Evolutionary conservation across 2,113 vertebrate species (phyloP).

Genomic region (Hydrochoerus hydrochaeris): DNA sequence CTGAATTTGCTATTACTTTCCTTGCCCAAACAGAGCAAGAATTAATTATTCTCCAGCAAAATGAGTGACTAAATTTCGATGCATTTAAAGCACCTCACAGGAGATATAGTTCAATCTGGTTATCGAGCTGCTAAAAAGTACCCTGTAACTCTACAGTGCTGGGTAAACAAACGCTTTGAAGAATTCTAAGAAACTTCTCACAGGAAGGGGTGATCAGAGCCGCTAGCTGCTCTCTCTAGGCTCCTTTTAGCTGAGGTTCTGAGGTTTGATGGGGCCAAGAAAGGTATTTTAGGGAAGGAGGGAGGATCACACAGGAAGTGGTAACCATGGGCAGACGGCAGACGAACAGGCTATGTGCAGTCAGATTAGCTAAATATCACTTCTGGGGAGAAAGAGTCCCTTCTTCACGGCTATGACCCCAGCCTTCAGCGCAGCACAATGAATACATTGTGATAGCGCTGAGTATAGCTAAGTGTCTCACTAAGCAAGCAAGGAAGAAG

Average conservation of each 20-base stretch:
- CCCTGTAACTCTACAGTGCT: neutral
- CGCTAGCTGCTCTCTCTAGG: neutral
- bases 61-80: neutral
- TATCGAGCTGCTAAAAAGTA: neutral
- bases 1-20: neutral
- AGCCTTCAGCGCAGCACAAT: no score
- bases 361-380: neutral
- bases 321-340: neutral
- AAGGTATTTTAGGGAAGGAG: neutral
- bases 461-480: neutral
- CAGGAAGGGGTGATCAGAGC: slow-evolving; percentile 55
- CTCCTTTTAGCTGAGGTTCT: slow-evolving; percentile 32
- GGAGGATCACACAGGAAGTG: neutral
- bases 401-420: neutral
- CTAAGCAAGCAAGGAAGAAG: neutral
- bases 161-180: slow-evolving; percentile 48
- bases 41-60: neutral
- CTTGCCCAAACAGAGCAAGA: neutral
- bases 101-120: neutral
- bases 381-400: neutral
- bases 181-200: slow-evolving; percentile 67
- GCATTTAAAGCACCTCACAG: neutral
- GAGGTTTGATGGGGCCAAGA: slow-evolving; percentile 16
- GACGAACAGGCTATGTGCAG: neutral
- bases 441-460: neutral